Evolutionary conservation across 2,888 invertebrate species (phyloP).

Genomic region (Yponomeuta sedellus): DNA sequence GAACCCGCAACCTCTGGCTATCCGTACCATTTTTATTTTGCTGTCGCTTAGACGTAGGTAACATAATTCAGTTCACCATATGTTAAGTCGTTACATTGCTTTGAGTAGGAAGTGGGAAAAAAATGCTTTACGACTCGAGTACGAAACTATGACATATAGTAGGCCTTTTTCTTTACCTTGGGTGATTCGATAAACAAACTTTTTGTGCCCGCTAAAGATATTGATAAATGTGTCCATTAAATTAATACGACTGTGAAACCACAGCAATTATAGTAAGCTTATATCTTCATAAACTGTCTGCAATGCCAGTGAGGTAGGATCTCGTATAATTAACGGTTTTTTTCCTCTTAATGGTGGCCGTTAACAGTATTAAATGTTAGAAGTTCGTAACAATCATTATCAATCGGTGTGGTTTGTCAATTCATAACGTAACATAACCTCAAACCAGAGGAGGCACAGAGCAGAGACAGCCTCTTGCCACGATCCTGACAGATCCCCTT

Average conservation of each 20-base stretch:
- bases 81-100: constrained; percentile 63
- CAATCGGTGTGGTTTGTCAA: no score
- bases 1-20: no score
- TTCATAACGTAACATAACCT: no score
- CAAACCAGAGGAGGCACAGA: no score
- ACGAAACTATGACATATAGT: constrained; percentile 58
- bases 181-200: constrained; percentile 39
- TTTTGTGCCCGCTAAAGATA: constrained; percentile 39
- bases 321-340: no score
- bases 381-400: no score
- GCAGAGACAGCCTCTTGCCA: no score
- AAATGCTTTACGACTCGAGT: constrained; percentile 70
- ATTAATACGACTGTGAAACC: constrained; percentile 36
- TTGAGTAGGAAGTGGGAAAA: constrained; percentile 68
- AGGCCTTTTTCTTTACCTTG: constrained; percentile 36
- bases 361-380: no score
- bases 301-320: no score
- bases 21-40: constrained; percentile 76
- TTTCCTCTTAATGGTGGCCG: no score
- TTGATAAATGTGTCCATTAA: constrained; percentile 44
- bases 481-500: no score
- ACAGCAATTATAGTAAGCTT: constrained; percentile 25
- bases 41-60: constrained; percentile 72
- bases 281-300: background rate
- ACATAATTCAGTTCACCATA: constrained; percentile 74